These are phyloP conservation scores for Cyclopterus lumpus DNA, from an alignment of 2,797 vertebrate genomes.

Conservation along the genomic window DNA sequence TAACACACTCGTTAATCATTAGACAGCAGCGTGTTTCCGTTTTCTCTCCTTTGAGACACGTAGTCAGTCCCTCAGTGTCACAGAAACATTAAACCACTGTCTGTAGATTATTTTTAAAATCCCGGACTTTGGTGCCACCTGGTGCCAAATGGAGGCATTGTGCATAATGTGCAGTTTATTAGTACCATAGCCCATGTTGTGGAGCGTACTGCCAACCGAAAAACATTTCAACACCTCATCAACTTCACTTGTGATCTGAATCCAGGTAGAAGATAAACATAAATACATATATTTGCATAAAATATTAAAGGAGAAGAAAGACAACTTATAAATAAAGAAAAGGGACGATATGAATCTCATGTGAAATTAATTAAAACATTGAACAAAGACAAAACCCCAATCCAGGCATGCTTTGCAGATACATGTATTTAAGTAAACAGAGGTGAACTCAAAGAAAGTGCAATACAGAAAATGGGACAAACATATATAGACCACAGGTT, in stretches of 20 bases:
- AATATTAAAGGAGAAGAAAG: background rate
- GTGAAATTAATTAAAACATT: background rate
- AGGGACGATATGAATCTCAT: background rate
- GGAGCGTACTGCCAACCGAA: background rate
- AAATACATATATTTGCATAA: background rate
- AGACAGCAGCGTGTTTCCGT: background rate
- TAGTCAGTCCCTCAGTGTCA: background rate
- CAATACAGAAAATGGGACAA: conserved; percentile 83
- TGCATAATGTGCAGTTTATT: background rate
- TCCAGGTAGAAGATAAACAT: background rate
- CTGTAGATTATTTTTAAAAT: background rate
- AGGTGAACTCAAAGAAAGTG: conserved; percentile 88
- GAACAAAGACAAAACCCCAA: background rate
- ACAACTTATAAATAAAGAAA: background rate
- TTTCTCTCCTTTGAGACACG: background rate
- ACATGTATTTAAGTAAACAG: conserved; percentile 96
- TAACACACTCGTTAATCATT: background rate
- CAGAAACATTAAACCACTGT: background rate
- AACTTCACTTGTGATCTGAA: background rate
- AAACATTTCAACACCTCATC: background rate
- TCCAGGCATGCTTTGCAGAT: conserved; percentile 85
- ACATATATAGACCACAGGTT: conserved; percentile 88
- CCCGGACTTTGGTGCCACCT: conserved; percentile 9
- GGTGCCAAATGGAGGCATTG: background rate
- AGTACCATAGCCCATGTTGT: background rate